Conservation (phyloP, 1,140 invertebrate species). For the Holcopasites calliopsidis region DNA sequence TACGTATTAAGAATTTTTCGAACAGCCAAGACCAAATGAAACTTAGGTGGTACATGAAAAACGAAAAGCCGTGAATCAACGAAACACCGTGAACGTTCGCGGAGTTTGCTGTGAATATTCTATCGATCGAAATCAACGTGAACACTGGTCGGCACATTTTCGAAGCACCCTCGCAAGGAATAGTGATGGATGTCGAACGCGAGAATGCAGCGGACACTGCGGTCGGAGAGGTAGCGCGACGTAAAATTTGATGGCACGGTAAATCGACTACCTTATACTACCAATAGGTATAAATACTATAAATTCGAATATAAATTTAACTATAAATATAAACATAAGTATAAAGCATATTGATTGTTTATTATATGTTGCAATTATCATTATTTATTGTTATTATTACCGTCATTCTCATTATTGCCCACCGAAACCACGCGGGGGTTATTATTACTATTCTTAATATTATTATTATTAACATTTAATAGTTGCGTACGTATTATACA, state of each 20-base stretch:
- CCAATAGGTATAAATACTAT: slow-evolving; percentile 56
- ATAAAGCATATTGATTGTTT: slow-evolving; percentile 44
- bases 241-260: slow-evolving; percentile 32
- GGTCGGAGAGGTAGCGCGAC: not conserved
- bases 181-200: no score
- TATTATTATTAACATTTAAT: slow-evolving; percentile 40
- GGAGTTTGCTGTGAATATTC: no score
- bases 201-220: slow-evolving; percentile 13
- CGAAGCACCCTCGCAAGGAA: no score
- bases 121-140: no score
- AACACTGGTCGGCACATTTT: no score
- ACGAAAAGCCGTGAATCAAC: no score
- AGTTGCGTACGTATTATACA: slow-evolving; percentile 70
- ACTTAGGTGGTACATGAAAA: not conserved
- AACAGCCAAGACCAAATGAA: no score
- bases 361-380: slow-evolving; percentile 56
- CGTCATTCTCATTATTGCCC: not conserved
- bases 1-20: not conserved
- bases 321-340: slow-evolving; percentile 45
- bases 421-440: no score
- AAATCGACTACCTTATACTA: slow-evolving; percentile 58
- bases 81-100: no score
- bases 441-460: not conserved
- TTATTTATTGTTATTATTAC: slow-evolving; percentile 20
- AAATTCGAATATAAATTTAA: no score